A percentile compares a stretch with the other conserved stretches of the same genome.
Evolutionary conservation across 2,797 vertebrate species (phyloP).

Genomic region (Aeoliscus strigatus): DNA sequence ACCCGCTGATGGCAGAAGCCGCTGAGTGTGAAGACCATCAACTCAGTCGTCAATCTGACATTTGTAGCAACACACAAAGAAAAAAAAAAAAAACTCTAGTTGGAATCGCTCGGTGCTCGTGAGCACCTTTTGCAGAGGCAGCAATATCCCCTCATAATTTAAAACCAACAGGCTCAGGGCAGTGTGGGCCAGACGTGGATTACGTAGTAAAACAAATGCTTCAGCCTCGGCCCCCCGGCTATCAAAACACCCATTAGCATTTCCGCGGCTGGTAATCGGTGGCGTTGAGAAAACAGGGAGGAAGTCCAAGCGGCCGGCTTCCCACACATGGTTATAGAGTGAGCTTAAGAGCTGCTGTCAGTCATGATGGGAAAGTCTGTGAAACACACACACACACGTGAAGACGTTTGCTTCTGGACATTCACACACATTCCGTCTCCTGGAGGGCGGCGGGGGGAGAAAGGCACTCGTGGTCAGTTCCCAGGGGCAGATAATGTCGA

Average conservation of each 20-base stretch:
- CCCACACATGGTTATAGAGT: slow-evolving; percentile 58
- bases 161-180: slow-evolving; percentile 56
- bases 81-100: no score
- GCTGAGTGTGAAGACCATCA: no score
- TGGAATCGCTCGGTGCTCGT: no score
- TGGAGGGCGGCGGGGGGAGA: no score
- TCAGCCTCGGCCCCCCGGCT: slow-evolving; percentile 48
- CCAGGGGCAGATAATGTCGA: neutral
- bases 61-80: no score
- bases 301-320: slow-evolving; percentile 58
- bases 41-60: no score
- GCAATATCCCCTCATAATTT: slow-evolving; percentile 60
- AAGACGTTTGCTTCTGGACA: slow-evolving; percentile 26
- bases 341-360: slow-evolving; percentile 38
- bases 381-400: slow-evolving; percentile 12
- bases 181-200: slow-evolving; percentile 65
- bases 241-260: slow-evolving; percentile 78
- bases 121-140: slow-evolving; percentile 46
- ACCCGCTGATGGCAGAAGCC: no score
- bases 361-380: no score
- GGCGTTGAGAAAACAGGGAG: slow-evolving; percentile 64
- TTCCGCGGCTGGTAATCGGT: slow-evolving; percentile 72
- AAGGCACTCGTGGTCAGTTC: neutral
- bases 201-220: slow-evolving; percentile 68
- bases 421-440: no score